phyloP scores from a whole-genome alignment of 1,140 invertebrate genomes.

The Drosophila bifasciata region DNA sequence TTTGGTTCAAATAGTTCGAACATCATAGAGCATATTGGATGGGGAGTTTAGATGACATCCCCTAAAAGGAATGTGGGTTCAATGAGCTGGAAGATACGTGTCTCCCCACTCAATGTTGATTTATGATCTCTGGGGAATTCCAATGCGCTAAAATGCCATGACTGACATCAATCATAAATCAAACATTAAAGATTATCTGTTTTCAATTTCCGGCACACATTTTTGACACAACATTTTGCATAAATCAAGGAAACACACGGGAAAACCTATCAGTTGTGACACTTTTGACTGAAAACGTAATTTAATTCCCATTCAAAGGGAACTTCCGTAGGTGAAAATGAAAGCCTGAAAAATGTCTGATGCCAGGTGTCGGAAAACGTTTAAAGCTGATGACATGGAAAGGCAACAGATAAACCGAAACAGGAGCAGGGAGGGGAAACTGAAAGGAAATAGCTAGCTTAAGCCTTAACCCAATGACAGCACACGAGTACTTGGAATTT shows the following conservation, averaged over 20 bases:
- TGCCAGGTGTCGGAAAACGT: constrained; percentile 18
- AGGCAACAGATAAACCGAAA: constrained; percentile 23
- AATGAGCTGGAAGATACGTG: constrained; percentile 7
- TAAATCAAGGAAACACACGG: not conserved
- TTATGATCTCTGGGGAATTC: not conserved
- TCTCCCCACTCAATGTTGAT: not conserved
- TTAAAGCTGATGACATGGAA: constrained; percentile 52
- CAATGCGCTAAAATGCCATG: too few relatives aligned
- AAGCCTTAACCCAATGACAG: not conserved
- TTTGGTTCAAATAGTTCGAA: not conserved
- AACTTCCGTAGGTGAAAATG: constrained; percentile 3
- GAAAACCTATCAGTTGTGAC: not conserved
- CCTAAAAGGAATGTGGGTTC: not conserved
- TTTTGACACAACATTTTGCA: constrained; percentile 31
- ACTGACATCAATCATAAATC: constrained; percentile 27
- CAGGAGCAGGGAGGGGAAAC: too few relatives aligned
- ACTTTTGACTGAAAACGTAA: constrained; percentile 22
- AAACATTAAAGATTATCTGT: constrained; percentile 39
- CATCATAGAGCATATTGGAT: not conserved
- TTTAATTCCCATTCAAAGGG: constrained; percentile 40
- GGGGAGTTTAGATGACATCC: not conserved
- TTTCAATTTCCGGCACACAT: constrained; percentile 43
- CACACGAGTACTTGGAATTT: not conserved
- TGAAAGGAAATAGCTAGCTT: not conserved
- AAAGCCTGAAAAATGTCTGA: not conserved